Evolutionary conservation across 2,113 vertebrate genomes (phyloP).

Genomic region (Oncorhynchus mykiss): DNA sequence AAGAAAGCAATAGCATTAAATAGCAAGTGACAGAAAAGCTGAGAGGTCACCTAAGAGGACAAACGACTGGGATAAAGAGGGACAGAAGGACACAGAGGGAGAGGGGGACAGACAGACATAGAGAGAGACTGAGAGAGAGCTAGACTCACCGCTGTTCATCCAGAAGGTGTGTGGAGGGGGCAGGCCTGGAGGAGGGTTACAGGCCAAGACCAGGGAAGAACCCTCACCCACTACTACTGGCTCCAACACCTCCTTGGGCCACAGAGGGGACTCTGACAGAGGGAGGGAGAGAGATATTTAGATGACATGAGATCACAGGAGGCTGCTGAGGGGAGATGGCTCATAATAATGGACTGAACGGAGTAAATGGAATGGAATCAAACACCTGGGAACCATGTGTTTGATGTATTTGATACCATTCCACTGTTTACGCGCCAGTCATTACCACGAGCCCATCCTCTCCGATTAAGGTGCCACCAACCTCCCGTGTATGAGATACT

Average conservation of each 20-base stretch:
- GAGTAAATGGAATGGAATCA: too few relatives aligned
- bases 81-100: neutral
- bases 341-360: too few relatives aligned
- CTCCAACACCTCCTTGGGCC: conserved; percentile 94
- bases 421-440: too few relatives aligned
- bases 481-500: too few relatives aligned
- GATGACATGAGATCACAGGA: neutral
- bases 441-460: too few relatives aligned
- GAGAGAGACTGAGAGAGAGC: neutral
- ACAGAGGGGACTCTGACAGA: conserved; percentile 87
- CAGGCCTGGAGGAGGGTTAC: conserved; percentile 92
- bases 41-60: too few relatives aligned
- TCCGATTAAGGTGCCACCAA: too few relatives aligned
- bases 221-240: conserved; percentile 87
- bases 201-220: conserved; percentile 80
- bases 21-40: neutral
- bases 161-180: conserved; percentile 93
- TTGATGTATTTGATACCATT: too few relatives aligned
- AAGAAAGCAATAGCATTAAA: too few relatives aligned
- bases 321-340: too few relatives aligned
- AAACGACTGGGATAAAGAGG: too few relatives aligned
- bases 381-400: too few relatives aligned
- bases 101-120: neutral
- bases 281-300: neutral
- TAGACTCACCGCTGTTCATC: conserved; percentile 90